A percentile compares a stretch with the other conserved stretches of the same genome.
These are phyloP conservation scores for Bombus confusus DNA, from an alignment of 1,140 invertebrate genomes.

Conservation along the genomic window DNA sequence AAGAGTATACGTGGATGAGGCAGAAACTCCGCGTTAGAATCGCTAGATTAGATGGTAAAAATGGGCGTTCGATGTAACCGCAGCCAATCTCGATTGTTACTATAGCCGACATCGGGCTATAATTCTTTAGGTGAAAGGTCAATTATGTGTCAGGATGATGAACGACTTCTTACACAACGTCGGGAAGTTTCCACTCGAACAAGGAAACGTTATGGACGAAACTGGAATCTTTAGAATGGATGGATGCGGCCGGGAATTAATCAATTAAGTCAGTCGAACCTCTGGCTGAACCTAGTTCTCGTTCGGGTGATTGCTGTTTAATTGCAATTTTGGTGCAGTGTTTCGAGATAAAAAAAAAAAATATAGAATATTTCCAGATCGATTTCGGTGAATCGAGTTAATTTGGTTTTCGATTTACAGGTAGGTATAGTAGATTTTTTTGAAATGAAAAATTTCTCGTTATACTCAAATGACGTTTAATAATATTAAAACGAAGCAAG, in stretches of 20 bases:
- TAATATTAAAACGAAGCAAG: not conserved
- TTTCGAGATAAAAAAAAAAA: no score
- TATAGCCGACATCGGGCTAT: constrained; percentile 6
- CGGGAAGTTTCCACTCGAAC: constrained; percentile 26
- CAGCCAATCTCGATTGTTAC: constrained; percentile 28
- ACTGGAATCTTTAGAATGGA: not conserved
- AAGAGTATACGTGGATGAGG: not conserved
- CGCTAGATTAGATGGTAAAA: not conserved
- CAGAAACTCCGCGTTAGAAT: no score
- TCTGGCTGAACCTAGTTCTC: not conserved
- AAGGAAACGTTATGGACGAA: not conserved
- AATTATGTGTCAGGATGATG: constrained; percentile 47
- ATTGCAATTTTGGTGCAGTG: no score
- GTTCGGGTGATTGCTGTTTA: no score
- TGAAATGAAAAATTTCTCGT: not conserved
- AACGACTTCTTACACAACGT: constrained; percentile 31
- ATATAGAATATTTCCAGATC: not conserved
- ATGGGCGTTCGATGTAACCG: constrained; percentile 11
- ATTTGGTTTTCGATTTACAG: not conserved
- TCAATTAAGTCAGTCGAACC: not conserved
- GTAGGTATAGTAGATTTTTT: fast-evolving
- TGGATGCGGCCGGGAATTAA: not conserved
- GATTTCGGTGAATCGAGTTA: not conserved
- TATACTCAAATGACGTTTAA: not conserved
- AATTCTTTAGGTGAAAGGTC: constrained; percentile 41